phyloP scores from a whole-genome alignment of 2,113 vertebrate genomes.

The Scomber japonicus region DNA sequence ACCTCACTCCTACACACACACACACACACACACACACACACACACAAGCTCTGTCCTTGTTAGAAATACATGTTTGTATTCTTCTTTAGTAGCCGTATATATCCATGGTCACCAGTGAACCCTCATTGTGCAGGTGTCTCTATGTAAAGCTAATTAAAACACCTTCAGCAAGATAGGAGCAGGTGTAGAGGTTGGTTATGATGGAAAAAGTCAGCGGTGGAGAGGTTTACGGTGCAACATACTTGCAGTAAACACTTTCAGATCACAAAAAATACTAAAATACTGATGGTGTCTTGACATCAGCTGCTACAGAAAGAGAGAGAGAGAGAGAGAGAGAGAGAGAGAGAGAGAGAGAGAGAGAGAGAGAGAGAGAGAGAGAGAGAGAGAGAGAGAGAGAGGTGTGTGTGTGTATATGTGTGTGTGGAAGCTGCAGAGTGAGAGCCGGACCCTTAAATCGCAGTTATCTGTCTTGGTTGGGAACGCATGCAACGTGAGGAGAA shows the following conservation, averaged over 20 bases:
- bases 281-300: conserved; percentile 34
- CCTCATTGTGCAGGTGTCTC: not conserved
- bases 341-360: not conserved
- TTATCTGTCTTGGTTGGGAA: conserved; percentile 25
- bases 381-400: no score
- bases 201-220: not conserved
- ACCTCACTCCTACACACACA: conserved; percentile 34
- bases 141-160: conserved; percentile 20
- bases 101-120: not conserved
- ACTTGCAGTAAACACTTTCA: conserved; percentile 32
- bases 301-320: conserved; percentile 31
- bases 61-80: not conserved
- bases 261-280: conserved; percentile 10
- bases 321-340: no score
- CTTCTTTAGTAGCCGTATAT: not conserved
- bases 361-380: not conserved
- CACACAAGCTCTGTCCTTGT: not conserved
- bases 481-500: conserved; percentile 37
- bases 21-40: conserved; percentile 2
- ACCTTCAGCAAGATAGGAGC: not conserved
- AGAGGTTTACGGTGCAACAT: not conserved
- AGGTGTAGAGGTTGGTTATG: not conserved
- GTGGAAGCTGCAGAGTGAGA: conserved; percentile 41
- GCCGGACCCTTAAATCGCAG: conserved; percentile 45
- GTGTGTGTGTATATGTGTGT: not conserved